Base-by-base conservation (phyloP, 2,797 vertebrate species). In the Poeciliopsis paucimaculata region DNA sequence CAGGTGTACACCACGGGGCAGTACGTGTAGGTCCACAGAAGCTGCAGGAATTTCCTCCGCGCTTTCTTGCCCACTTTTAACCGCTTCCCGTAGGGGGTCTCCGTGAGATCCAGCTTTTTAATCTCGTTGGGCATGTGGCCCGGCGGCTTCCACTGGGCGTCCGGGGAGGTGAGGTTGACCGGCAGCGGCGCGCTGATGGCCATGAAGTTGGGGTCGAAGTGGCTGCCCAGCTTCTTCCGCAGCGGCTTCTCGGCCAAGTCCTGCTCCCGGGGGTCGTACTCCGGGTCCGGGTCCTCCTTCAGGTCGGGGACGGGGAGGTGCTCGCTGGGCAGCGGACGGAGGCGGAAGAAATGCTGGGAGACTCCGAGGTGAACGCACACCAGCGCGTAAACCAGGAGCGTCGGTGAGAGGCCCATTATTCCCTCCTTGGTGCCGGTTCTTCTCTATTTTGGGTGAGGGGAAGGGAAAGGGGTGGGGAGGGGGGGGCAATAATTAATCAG, bases 221-320 rank as follows among this genome's bases (percentile, higher is more conserved):
- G 94, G 82, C 96, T 97, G 79, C 97, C 97, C 80, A 98, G 96
- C 86, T 97, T 97, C 94, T 97, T 98, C 89, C 97, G 92, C 93
- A 98, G 94, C 83, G 96, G 95, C 94, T 96, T 95, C 92, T 98
- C 97, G 82, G 94, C 95, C 93, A 98, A 82, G 93, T 98, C 97
- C 91, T 97, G 97, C 91, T 97, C 97, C 85, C 96, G 96, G n/a
- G 97, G 97, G 93, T 98, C 97, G 91, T 97, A 96, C 90, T 97
- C 97, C 77, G 97, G 97, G 82, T 98, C 97, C 31, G 97, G 97
- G 89, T 97, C 96, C 94, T 98, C 97, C 83, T 94, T 96, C 80
- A 98, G 95, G 89, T 94, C 96, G 66, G 96, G 96, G 80, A 97
- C 95, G 8, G 97, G 97, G 82, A 98, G 94, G 87, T 96, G 93